Conservation (phyloP, 30 jellyfish, hydroid and myxozoan species). For the Turritopsis rubra region DNA sequence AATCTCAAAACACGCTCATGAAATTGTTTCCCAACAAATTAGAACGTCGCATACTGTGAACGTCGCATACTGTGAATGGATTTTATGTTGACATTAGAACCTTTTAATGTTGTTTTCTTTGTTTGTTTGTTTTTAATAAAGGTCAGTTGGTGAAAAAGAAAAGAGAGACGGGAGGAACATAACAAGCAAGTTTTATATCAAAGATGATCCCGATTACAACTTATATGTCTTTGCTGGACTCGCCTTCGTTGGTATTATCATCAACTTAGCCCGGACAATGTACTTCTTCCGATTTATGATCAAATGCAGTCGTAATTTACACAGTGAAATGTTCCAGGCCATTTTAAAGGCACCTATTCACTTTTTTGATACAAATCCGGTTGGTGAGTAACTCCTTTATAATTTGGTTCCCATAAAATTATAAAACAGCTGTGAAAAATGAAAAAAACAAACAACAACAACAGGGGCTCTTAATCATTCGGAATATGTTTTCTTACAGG, state of each 20-base stretch:
- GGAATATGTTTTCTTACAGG: slow-evolving; percentile 30
- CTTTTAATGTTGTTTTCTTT: no score
- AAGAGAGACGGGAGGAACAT: background rate
- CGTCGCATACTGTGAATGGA: no score
- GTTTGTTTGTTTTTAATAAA: no score
- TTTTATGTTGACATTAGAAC: no score
- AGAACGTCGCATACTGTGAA: no score
- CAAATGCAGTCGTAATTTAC: slow-evolving; percentile 6
- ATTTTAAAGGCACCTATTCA: slow-evolving; percentile 5
- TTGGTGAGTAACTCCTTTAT: background rate
- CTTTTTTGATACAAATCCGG: slow-evolving; percentile 14
- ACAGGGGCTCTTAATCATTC: no score
- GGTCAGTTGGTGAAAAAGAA: slow-evolving; percentile 6
- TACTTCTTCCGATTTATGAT: background rate
- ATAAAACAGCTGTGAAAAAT: no score
- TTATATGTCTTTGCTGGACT: background rate
- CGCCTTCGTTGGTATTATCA: background rate
- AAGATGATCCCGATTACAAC: background rate
- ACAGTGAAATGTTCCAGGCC: background rate
- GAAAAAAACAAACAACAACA: no score
- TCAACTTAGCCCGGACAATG: background rate
- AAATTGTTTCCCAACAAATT: no score
- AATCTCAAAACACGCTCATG: no score
- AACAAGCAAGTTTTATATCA: background rate
- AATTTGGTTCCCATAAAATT: no score